These are phyloP conservation scores for Danaus chrysippus DNA, from an alignment of 2,888 invertebrate species.

Conservation along the genomic window DNA sequence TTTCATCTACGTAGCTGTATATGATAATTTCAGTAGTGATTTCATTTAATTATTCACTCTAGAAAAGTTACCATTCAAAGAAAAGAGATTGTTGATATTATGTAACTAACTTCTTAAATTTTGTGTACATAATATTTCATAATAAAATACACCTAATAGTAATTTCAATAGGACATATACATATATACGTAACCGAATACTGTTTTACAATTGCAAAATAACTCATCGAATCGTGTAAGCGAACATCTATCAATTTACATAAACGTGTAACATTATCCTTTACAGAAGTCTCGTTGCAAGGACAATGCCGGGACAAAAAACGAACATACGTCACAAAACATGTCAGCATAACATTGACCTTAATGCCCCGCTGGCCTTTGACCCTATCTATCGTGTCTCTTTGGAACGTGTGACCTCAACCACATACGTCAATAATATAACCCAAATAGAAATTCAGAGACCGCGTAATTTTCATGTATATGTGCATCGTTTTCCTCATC, in stretches of 20 bases:
- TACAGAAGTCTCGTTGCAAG: slow-evolving; percentile 11
- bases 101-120: no score
- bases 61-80: no score
- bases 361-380: slow-evolving; percentile 50
- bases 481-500: slow-evolving; percentile 23
- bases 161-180: no score
- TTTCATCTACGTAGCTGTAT: no score
- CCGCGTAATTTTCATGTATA: slow-evolving; percentile 26
- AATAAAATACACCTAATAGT: no score
- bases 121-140: no score
- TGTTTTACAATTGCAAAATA: neutral
- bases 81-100: no score
- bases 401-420: slow-evolving; percentile 59
- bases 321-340: slow-evolving; percentile 50
- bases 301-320: slow-evolving; percentile 42
- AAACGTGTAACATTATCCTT: neutral
- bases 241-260: neutral
- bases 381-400: slow-evolving; percentile 60
- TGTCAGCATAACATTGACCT: slow-evolving; percentile 71
- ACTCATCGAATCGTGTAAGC: neutral
- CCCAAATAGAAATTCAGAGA: slow-evolving; percentile 11
- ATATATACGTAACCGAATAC: no score
- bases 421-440: slow-evolving; percentile 13
- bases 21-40: no score
- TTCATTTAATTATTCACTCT: no score